Conservation (phyloP, 2,888 invertebrate species). For the Frankliniella intonsa region DNA sequence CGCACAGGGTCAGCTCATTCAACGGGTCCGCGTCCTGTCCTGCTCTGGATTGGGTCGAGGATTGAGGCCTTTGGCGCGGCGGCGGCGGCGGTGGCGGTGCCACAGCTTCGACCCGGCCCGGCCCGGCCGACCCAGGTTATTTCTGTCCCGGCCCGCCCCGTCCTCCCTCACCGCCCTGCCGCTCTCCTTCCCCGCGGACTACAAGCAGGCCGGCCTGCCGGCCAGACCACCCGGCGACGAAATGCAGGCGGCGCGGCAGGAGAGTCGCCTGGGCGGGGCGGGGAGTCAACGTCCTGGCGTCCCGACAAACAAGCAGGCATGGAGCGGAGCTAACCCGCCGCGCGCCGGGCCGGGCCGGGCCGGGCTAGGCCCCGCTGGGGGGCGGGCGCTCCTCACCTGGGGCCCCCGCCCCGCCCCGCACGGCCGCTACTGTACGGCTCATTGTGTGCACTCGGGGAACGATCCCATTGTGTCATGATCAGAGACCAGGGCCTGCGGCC, state of each 20-base stretch:
- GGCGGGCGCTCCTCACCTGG: too few species aligned
- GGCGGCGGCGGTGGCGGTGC: too few species aligned
- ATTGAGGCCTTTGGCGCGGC: too few species aligned
- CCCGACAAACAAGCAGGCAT: not conserved
- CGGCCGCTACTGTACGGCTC: not conserved
- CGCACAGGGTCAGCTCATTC: too few species aligned
- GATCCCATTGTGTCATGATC: not conserved
- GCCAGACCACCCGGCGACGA: not conserved
- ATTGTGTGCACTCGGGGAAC: not conserved
- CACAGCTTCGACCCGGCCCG: not conserved
- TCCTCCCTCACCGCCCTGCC: not conserved
- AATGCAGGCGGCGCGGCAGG: not conserved
- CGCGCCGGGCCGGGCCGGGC: not conserved
- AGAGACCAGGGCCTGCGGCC: not conserved
- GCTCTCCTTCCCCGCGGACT: not conserved
- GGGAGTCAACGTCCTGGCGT: conserved; percentile 10
- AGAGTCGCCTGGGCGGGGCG: too few species aligned
- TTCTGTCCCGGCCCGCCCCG: not conserved
- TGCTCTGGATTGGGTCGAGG: too few species aligned
- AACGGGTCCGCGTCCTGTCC: too few species aligned
- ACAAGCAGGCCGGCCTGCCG: not conserved
- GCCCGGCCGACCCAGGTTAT: not conserved
- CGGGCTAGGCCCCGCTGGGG: not conserved
- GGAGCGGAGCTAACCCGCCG: not conserved
- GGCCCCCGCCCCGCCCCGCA: too few species aligned